Base-by-base conservation (phyloP, 1,140 invertebrate species). In the Archivesica marissinica region DNA sequence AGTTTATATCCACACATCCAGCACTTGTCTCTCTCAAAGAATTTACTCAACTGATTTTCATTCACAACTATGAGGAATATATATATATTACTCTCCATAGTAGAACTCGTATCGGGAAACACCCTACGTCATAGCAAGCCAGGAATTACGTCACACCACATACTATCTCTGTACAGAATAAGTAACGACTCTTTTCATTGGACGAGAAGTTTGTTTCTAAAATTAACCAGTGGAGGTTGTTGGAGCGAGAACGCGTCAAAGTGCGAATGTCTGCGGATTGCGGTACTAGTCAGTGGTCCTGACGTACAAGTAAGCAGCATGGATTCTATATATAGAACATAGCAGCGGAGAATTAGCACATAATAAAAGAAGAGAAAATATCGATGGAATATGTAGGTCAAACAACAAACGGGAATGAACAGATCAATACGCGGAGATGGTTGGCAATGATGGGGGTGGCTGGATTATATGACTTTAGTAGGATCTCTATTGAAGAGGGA, bases 41-140 rank as follows among this genome's bases (percentile, higher is more conserved):
- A 41, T 38, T 61, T 28, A 59, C 54, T 61, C 54, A 78, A 78
- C 76, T 78, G 76, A 61, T 39, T 64, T 47, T 30, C 59, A 78
- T 78, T 78, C 76, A 47, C 23, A 20, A 33, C 28, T 20, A n/a
- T 25, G 44, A 17, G 13, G 75, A 64, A 41, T 78, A 78, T 78
- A 78, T 78, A 77, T 77, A 72, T 47, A 33, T 47, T 41, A n/a
- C n/a, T 64, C 72, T 64, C 44, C 47, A 61, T 78, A 78, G 76
- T 64, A 64, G 50, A 78, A 47, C 76, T 64, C 38, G 76, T 78
- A 64, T 78, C 54, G 76, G 76, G 76, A 78, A 78, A 78, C 76
- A 78, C 76, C 76, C 28, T 75, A 75, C 72, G 76, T 78, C 76
- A 78, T 78, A 20, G 28, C 50, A 30, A 38, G 30, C 20, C 7